Conservation (phyloP, 1,140 invertebrate species). For the Holcopasites calliopsidis region DNA sequence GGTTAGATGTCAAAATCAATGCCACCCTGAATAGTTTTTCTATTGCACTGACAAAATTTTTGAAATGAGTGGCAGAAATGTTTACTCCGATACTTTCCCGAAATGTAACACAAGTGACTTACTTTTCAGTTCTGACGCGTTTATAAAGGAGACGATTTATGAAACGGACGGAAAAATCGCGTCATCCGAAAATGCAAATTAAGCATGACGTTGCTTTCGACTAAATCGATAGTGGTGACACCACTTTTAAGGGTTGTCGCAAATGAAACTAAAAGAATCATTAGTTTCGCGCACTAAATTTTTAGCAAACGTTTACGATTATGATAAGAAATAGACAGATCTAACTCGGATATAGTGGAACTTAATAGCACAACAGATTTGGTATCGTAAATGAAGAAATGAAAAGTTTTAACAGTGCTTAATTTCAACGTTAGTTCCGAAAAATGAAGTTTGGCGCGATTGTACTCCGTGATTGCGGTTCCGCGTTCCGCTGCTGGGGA, state of each 20-base stretch:
- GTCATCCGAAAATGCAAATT: conserved; percentile 16
- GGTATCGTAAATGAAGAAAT: too few relatives aligned
- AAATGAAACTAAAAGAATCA: not conserved
- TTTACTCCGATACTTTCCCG: not conserved
- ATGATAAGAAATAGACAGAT: too few relatives aligned
- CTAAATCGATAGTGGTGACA: not conserved
- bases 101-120: not conserved
- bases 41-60: too few relatives aligned
- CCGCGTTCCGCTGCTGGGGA: not conserved
- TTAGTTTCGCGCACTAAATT: too few relatives aligned
- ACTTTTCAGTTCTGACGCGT: not conserved
- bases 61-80: not conserved
- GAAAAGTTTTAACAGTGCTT: too few relatives aligned
- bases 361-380: too few relatives aligned
- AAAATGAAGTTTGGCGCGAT: not conserved
- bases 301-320: too few relatives aligned
- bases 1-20: too few relatives aligned
- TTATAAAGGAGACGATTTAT: not conserved
- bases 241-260: not conserved
- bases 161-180: conserved; percentile 21
- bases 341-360: too few relatives aligned
- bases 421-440: not conserved
- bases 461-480: conserved; percentile 1
- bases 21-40: not conserved
- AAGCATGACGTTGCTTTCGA: conserved; percentile 31